A percentile compares a stretch with the other conserved stretches of the same genome.
Evolutionary conservation across 2,113 vertebrate species (phyloP).

Genomic region (Ibidorhyncha struthersii): DNA sequence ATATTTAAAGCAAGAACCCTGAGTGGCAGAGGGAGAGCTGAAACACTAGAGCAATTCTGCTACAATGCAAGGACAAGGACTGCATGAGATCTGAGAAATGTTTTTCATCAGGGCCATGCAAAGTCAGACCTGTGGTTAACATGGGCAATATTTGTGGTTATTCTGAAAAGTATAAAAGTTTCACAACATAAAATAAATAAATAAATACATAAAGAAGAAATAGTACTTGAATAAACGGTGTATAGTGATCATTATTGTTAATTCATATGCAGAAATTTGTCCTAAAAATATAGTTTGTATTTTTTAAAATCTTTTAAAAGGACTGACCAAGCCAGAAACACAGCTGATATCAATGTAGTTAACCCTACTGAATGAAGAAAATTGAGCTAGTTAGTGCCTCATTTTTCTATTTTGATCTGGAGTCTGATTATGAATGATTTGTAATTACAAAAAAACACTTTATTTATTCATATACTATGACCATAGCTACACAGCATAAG

Average conservation of each 20-base stretch:
- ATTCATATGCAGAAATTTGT: neutral
- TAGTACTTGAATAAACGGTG: neutral
- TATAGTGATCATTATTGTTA: neutral
- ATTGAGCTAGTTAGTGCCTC: neutral
- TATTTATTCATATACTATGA: neutral
- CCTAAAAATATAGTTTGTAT: neutral
- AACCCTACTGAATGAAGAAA: neutral
- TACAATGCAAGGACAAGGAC: neutral
- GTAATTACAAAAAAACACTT: neutral
- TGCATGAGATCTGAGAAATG: neutral
- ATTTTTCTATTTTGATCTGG: neutral
- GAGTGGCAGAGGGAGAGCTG: neutral
- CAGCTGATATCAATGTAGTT: neutral
- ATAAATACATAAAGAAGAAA: neutral
- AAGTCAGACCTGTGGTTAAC: neutral
- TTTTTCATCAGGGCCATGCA: neutral
- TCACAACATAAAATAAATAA: neutral
- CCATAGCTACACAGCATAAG: neutral
- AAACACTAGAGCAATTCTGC: neutral
- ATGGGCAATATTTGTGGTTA: neutral
- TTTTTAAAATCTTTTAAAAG: neutral
- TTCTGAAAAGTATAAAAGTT: neutral
- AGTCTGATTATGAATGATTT: neutral
- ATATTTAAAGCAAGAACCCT: neutral
- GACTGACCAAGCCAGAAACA: neutral